Percentiles rank a stretch among this genome's conserved stretches.
Evolutionary conservation across 1,140 invertebrate species (phyloP).

Genomic region (Dendrolimus kikuchii): DNA sequence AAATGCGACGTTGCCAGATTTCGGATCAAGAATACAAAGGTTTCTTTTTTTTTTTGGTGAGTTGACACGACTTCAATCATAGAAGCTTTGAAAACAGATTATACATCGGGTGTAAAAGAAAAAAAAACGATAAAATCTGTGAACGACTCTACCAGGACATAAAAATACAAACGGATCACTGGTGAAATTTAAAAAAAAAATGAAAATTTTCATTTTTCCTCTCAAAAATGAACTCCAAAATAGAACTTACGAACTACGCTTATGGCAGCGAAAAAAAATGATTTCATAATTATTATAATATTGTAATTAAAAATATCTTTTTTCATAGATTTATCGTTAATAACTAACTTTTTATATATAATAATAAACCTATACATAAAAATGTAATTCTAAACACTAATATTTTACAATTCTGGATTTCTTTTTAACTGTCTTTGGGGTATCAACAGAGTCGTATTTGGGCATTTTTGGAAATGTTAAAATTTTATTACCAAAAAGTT

Average conservation of each 20-base stretch:
- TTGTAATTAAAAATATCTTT: constrained; percentile 69
- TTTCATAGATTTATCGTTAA: constrained; percentile 37
- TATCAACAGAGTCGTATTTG: not conserved
- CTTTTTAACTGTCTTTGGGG: constrained; percentile 28
- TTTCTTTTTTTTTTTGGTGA: no score
- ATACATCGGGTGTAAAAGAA: no score
- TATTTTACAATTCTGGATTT: constrained; percentile 43
- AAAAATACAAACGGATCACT: no score
- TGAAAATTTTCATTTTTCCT: not conserved
- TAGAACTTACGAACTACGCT: constrained; percentile 34
- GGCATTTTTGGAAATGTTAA: no score
- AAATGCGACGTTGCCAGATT: no score
- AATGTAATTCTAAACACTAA: constrained; percentile 31
- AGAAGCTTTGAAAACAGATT: no score
- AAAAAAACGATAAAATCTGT: no score
- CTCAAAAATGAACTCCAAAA: constrained; percentile 35
- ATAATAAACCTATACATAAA: constrained; percentile 42
- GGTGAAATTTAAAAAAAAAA: no score
- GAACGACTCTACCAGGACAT: no score
- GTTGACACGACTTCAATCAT: no score
- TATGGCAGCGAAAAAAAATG: constrained; percentile 58
- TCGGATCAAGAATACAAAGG: no score
- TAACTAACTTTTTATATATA: constrained; percentile 1
- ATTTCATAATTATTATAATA: constrained; percentile 25
- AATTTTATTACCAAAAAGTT: no score